A percentile compares a stretch with the other conserved stretches of the same genome.
These are phyloP conservation scores for Rotaria macrura DNA, from an alignment of 2,888 invertebrate genomes.

Conservation along the genomic window DNA sequence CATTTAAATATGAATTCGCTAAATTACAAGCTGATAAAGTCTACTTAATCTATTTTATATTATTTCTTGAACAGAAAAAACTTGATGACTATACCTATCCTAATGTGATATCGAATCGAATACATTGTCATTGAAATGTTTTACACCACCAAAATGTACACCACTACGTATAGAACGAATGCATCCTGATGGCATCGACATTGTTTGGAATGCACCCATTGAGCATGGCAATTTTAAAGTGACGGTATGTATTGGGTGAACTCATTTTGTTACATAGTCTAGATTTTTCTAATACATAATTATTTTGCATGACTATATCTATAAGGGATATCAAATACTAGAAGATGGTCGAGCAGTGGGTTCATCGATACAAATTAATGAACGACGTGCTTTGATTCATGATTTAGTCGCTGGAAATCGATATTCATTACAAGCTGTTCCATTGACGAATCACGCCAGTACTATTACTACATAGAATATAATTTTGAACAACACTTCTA, in stretches of 20 bases:
- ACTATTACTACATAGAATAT: constrained; percentile 35
- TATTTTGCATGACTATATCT: too few relatives aligned
- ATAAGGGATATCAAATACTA: constrained; percentile 47
- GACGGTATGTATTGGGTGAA: constrained; percentile 40
- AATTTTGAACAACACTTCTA: background rate
- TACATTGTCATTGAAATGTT: constrained; percentile 45
- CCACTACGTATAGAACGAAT: constrained; percentile 46
- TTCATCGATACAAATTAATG: constrained; percentile 45
- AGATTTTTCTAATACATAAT: too few relatives aligned
- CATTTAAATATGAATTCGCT: background rate
- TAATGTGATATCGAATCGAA: background rate
- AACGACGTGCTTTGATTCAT: constrained; percentile 43
- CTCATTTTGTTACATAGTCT: too few relatives aligned
- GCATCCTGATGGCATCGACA: constrained; percentile 46
- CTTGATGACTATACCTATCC: background rate
- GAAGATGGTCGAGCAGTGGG: constrained; percentile 48
- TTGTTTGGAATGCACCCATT: constrained; percentile 48
- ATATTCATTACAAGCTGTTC: constrained; percentile 46
- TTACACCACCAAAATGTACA: constrained; percentile 47
- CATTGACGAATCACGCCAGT: constrained; percentile 48
- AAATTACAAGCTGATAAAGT: background rate
- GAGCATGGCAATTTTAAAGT: constrained; percentile 47
- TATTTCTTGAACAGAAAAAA: background rate
- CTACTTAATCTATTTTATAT: background rate
- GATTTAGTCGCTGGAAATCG: constrained; percentile 46